Evolutionary conservation across 2,113 vertebrate genomes (phyloP).

Genomic region (Artemisiospiza belli): DNA sequence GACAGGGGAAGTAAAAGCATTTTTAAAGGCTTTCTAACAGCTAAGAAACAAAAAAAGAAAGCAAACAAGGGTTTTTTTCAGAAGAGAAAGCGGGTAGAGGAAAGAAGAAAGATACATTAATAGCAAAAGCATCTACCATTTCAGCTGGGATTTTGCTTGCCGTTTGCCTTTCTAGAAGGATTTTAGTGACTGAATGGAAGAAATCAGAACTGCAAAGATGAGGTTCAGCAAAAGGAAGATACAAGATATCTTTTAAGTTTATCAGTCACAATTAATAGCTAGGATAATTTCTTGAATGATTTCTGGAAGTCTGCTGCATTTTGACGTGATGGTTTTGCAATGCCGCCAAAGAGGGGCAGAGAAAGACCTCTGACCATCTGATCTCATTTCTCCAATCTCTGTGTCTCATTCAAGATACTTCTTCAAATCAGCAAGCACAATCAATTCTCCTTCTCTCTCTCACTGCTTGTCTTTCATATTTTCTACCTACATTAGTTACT

Average conservation of each 20-base stretch:
- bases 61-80: conserved; percentile 50
- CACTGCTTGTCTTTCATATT: not conserved
- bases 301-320: not conserved
- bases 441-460: not conserved
- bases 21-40: conserved; percentile 53
- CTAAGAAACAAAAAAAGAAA: conserved; percentile 51
- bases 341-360: not conserved
- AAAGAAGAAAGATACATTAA: not conserved
- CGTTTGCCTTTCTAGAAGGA: not conserved
- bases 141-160: not conserved
- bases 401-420: not conserved
- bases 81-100: not conserved
- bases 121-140: not conserved
- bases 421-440: not conserved
- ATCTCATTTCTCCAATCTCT: accelerated
- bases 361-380: not conserved
- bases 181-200: not conserved
- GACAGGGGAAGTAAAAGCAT: conserved; percentile 45
- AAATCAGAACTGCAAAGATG: not conserved
- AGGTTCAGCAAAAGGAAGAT: not conserved
- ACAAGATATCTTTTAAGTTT: not conserved
- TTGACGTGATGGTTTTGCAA: accelerated
- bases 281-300: not conserved
- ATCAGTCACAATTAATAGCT: not conserved
- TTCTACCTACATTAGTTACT: not conserved